Base-by-base conservation (phyloP, 2,113 vertebrate genomes). In the Labeo rohita region DNA sequence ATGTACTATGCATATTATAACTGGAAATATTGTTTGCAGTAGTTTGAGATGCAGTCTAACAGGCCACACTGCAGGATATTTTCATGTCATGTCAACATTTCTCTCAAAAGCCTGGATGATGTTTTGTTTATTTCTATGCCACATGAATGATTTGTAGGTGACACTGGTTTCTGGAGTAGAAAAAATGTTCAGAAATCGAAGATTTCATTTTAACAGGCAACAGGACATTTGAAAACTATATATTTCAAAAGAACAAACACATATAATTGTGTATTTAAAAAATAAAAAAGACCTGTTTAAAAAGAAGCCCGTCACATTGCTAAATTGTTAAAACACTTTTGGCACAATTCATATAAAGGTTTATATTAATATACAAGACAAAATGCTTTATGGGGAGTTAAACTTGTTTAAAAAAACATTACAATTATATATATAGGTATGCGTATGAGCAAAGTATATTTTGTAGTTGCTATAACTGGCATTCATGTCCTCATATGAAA, bases 21-120 rank as follows among this genome's bases (percentile, higher is more conserved):
- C 6, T 8, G 8, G 47, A 47, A 47, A 47, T 47, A 8, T 5
- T 39, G 47, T 47, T 47, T 47, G 3, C 3, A 47, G 6, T 47
- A 47, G 47, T 47, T 47, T 47, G 3, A 47, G 39, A 39, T 39
- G 39, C 39, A 5, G 39, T 39, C 5, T 39, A 39, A 39, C 39
- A 3, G 39, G 39, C 39, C 39, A 47, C 47, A 47, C 6, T 47
- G 6, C 47, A 9, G 47, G 47, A 47, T 6, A 47, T 47, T 47
- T 6, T 39, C 47, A 47, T 47, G 47, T 39, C 47, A 47, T 8
- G 3, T 47, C 47, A 47, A 47, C 47, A 90, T 12, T 72, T 80
- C 8, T 72, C 80, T 61, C 36, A 81, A 21, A 85, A 86, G 70
- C 47, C 49, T 28, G 88, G 86, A 34, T 89, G 18, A 91, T 1